Conservation (phyloP, 2,888 invertebrate genomes). For the Mesoligia furuncula region DNA sequence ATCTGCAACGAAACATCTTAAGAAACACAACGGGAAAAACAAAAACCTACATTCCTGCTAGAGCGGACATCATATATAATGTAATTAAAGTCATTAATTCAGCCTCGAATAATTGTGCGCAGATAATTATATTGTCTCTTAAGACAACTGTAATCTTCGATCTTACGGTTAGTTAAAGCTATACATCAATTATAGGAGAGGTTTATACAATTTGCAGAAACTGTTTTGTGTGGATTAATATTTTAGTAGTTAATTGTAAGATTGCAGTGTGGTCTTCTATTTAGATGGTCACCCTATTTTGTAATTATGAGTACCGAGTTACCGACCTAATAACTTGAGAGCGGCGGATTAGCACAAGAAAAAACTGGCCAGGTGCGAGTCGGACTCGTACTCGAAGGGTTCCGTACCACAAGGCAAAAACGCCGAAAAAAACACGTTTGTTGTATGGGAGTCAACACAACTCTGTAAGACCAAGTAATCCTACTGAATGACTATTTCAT, state of each 20-base stretch:
- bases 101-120: slow-evolving; percentile 61
- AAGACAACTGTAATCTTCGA: slow-evolving; percentile 59
- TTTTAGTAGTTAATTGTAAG: background rate
- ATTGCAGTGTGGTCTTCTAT: slow-evolving; percentile 7
- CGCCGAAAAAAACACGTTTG: too few species aligned
- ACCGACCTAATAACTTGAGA: too few species aligned
- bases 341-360: too few species aligned
- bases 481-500: too few species aligned
- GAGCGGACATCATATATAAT: slow-evolving; percentile 58
- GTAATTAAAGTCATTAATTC: slow-evolving; percentile 62
- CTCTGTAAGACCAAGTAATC: too few species aligned
- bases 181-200: slow-evolving; percentile 48
- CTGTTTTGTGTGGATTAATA: slow-evolving; percentile 3
- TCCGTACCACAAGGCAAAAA: too few species aligned
- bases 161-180: slow-evolving; percentile 52
- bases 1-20: slow-evolving; percentile 23
- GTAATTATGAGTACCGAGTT: background rate
- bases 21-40: slow-evolving; percentile 33
- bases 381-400: too few species aligned
- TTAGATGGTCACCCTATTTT: background rate
- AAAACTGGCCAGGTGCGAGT: too few species aligned
- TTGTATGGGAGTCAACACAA: too few species aligned
- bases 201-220: slow-evolving; percentile 41
- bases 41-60: slow-evolving; percentile 50
- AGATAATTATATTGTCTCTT: slow-evolving; percentile 65